Evolutionary conservation across 2,113 vertebrate genomes (phyloP), one percentile per base, ranked within the genome.

Genomic region (Rafetus swinhoei): DNA sequence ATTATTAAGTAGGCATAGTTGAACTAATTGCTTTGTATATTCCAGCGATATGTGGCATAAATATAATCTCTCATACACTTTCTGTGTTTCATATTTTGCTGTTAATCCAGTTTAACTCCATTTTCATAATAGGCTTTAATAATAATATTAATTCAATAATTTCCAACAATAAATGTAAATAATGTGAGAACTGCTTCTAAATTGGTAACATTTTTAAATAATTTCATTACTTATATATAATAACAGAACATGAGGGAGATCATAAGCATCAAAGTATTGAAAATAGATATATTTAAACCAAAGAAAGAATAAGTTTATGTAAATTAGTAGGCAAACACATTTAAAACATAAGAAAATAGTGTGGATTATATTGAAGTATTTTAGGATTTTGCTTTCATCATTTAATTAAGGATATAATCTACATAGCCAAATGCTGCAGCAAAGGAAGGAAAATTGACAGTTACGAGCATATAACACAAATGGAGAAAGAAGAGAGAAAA

Each of bases 381-480:
- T 93, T 32, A 89, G 93, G 60, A 81, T 87, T 76, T 91, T 86
- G 62, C 24, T 90, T 93, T 93, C 83, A 93, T 18, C 76, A 7
- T 92, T 91, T 84, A 35, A 55, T 82, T 85, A 8, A 39, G 18
- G 69, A n/a, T 35, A 74, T 39, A 22, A 76, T 76, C 21, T 92
- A 82, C 5, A 77, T 54, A 92, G 21, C 2, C 76, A 93, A 93
- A 83, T 80, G 52, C 19, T 32, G 65, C 29, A 57, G 9, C 85
- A 87, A 52, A 54, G 11, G 50, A 55, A 3, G 18, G 5, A 69
- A 4, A 57, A 81, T 53, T 82, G 80, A 90, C n/a, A 15, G n/a
- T 57, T 90, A 84, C 60, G 69, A 87, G 55, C 55, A 86, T 29
- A 80, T 14, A 74, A 25, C 3, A 7, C 77, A 56, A 87, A 55